A percentile compares a stretch with the other conserved stretches of the same genome.
phyloP scores from a whole-genome alignment of 2,888 invertebrate genomes.

The Drosophila rubida region DNA sequence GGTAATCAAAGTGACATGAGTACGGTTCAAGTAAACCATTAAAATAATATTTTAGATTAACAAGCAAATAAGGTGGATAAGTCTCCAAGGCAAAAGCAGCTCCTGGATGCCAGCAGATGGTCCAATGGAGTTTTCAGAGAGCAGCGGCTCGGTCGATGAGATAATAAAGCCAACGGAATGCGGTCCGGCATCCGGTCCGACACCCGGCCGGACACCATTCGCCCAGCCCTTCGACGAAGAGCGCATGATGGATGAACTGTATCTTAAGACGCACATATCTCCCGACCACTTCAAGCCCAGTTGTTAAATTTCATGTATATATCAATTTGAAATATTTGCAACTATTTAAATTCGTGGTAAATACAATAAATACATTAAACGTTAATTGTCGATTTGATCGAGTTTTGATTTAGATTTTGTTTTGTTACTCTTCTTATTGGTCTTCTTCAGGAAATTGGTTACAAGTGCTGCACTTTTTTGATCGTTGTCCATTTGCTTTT shows the following conservation, averaged over 20 bases:
- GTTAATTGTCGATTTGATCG: neutral
- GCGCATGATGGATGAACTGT: neutral
- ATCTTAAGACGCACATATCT: constrained; percentile 6
- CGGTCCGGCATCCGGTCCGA: neutral
- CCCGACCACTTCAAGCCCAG: constrained; percentile 52
- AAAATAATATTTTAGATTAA: constrained; percentile 44
- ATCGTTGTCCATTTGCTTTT: constrained; percentile 32
- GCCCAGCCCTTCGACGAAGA: too few relatives aligned
- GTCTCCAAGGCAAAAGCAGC: constrained; percentile 26
- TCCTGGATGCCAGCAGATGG: constrained; percentile 48
- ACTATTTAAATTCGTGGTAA: constrained; percentile 1
- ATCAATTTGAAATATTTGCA: constrained; percentile 11
- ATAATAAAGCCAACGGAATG: constrained; percentile 12
- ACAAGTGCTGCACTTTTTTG: constrained; percentile 25
- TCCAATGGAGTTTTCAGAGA: constrained; percentile 21
- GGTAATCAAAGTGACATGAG: constrained; percentile 17
- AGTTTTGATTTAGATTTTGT: constrained; percentile 29
- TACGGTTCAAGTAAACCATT: too few relatives aligned
- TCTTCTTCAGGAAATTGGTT: constrained; percentile 33
- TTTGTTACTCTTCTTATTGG: constrained; percentile 38
- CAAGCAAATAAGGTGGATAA: constrained; percentile 58
- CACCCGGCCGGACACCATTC: too few relatives aligned
- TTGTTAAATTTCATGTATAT: constrained; percentile 34
- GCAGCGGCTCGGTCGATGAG: constrained; percentile 13
- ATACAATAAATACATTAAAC: neutral